Percentiles rank a stretch among this genome's conserved stretches.
phyloP scores from a whole-genome alignment of 2,797 vertebrate species.

The Alauda arvensis region DNA sequence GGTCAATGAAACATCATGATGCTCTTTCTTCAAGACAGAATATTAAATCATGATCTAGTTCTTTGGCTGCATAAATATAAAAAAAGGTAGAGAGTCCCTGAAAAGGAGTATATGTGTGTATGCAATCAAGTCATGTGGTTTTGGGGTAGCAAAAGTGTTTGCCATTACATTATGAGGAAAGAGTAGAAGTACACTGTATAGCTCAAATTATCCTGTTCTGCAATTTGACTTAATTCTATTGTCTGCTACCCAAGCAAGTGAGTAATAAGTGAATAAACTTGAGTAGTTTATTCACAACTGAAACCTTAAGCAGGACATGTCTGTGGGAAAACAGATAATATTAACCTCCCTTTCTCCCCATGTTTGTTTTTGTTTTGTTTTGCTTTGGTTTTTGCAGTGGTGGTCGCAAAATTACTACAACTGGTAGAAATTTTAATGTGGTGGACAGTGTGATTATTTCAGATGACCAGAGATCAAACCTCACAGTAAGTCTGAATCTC shows the following conservation, averaged over 20 bases:
- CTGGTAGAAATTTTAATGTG: slow-evolving; percentile 78
- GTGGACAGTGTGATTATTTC: slow-evolving; percentile 77
- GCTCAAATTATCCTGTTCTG: background rate
- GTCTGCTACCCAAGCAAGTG: background rate
- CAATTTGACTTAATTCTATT: background rate
- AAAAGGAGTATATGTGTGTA: background rate
- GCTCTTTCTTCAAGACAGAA: background rate
- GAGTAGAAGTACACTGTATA: background rate
- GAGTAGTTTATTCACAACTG: background rate
- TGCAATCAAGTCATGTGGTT: background rate
- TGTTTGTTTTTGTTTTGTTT: background rate
- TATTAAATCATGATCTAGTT: background rate
- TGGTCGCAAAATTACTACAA: slow-evolving; percentile 75
- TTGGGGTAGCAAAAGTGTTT: background rate
- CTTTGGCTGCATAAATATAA: background rate
- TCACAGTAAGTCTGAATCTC: slow-evolving; percentile 64
- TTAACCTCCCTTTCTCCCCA: background rate
- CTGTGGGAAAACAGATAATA: background rate
- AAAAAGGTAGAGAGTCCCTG: background rate
- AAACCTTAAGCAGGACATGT: background rate
- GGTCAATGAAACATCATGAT: background rate
- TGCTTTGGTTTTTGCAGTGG: slow-evolving; percentile 72
- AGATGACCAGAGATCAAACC: slow-evolving; percentile 58
- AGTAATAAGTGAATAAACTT: too few species aligned
- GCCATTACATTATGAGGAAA: background rate